Percentiles rank a stretch among this genome's conserved stretches.
These are phyloP conservation scores for Eledona agricola DNA, from an alignment of 2,888 invertebrate species.

Conservation along the genomic window DNA sequence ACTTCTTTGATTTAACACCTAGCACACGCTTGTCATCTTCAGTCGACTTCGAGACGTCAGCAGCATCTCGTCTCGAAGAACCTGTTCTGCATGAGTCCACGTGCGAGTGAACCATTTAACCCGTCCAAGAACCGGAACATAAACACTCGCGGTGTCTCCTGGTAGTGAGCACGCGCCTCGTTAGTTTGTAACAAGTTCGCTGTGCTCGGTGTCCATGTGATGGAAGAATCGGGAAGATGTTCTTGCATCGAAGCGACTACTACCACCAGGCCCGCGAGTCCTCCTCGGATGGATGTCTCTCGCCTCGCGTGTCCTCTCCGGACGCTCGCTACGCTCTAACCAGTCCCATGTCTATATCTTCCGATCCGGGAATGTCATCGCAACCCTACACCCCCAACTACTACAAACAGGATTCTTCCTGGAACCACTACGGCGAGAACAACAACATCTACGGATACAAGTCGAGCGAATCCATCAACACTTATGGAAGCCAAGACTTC, in stretches of 20 bases:
- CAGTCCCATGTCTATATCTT: slow-evolving; percentile 53
- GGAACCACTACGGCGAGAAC: slow-evolving; percentile 57
- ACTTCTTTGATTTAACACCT: slow-evolving; percentile 59
- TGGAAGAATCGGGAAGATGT: slow-evolving; percentile 43
- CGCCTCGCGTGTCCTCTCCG: slow-evolving; percentile 58
- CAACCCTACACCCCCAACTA: slow-evolving; percentile 60
- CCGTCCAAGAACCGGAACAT: slow-evolving; percentile 35
- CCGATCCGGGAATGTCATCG: slow-evolving; percentile 59
- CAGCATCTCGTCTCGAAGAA: slow-evolving; percentile 37
- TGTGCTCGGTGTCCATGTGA: slow-evolving; percentile 22
- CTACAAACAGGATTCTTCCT: slow-evolving; percentile 49
- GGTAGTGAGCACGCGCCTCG: slow-evolving; percentile 31
- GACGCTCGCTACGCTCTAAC: slow-evolving; percentile 55
- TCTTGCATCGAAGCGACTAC: slow-evolving; percentile 49
- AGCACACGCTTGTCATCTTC: slow-evolving; percentile 56
- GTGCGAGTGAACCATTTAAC: slow-evolving; percentile 40
- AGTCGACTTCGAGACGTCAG: slow-evolving; percentile 49
- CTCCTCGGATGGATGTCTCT: slow-evolving; percentile 57
- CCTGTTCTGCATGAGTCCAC: slow-evolving; percentile 22
- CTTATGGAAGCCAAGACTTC: slow-evolving; percentile 46
- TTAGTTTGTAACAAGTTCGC: too few species aligned
- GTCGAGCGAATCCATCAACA: slow-evolving; percentile 49
- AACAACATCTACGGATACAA: slow-evolving; percentile 57
- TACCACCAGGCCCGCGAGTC: slow-evolving; percentile 47
- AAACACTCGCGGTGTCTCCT: slow-evolving; percentile 22